A percentile compares a stretch with the other conserved stretches of the same genome.
These are phyloP conservation scores for Axis porcinus DNA, from an alignment of 2,113 vertebrate species.

Conservation along the genomic window DNA sequence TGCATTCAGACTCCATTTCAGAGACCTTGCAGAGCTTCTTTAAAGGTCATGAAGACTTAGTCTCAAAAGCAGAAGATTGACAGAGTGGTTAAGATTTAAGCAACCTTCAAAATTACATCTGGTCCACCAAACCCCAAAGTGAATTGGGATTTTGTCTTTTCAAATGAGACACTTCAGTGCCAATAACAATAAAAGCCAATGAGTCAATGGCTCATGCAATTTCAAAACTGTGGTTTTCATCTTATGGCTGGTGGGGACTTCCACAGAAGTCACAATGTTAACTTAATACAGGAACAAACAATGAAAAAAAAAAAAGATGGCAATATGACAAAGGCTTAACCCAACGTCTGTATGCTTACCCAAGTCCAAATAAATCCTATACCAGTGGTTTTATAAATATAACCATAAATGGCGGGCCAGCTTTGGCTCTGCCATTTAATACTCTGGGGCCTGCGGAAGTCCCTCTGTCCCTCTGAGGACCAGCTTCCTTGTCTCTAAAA, in stretches of 20 bases:
- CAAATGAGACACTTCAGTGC: not conserved
- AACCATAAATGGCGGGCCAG: not conserved
- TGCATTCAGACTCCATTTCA: not conserved
- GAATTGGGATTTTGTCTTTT: not conserved
- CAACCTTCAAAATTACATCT: not conserved
- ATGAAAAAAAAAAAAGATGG: not conserved
- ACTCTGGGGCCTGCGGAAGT: not conserved
- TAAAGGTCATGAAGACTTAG: not conserved
- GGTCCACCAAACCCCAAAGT: not conserved
- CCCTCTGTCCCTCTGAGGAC: not conserved
- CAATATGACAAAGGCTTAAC: not conserved
- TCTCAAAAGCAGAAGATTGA: not conserved
- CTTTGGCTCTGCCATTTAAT: not conserved
- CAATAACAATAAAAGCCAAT: not conserved
- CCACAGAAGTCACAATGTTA: constrained; percentile 20
- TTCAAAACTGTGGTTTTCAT: constrained; percentile 44
- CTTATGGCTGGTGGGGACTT: constrained; percentile 43
- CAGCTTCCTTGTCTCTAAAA: not conserved
- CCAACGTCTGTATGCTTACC: not conserved
- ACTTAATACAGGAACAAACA: not conserved
- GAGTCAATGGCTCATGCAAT: not conserved
- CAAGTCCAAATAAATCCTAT: not conserved
- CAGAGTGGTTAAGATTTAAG: not conserved
- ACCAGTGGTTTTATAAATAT: not conserved
- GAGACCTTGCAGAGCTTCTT: not conserved